Evolutionary conservation across 2,113 vertebrate species (phyloP), one percentile per base, ranked within the genome.

Genomic region (Caracal caracal): DNA sequence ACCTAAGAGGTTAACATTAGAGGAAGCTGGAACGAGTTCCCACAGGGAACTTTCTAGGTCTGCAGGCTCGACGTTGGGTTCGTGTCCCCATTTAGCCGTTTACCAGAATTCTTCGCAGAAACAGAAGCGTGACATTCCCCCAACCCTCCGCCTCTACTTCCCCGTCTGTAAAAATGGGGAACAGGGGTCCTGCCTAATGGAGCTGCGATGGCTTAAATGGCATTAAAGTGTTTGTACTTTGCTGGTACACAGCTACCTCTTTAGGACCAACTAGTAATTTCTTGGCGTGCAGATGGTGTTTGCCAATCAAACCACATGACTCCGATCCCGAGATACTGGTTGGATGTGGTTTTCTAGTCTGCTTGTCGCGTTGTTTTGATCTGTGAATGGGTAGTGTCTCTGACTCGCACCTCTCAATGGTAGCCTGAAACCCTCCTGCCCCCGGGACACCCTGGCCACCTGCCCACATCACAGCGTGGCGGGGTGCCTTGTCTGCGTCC

Each of bases 1-100:
- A 43, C 10, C 1, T 56, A 12, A n/a, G 56, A 51, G 16, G 10
- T 11, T 20, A n/a, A n/a, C 10, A 3, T 24, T 13, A 33, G 78
- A n/a, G 33, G 33, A 89, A 6, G 51, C 37, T 5, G 30, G 70
- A 17, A 10, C 3, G 11, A 9, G 81, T 13, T 6, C 3, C 6
- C 8, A 2, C 0, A 0, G 40, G 65, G 33, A 37, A 66, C 2
- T 6, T 1, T 33, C 20, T 7, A 16, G 59, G 24, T 17, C 33
- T 3, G 0, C 2, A 10, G 24, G 71, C 24, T 73, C 35, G 0
- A 3, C 1, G 24, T 20, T 10, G 22, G 20, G 47, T 17, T 53
- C 10, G 0, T 4, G 10, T 20, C 88, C 84, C 16, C 3, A 49
- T 53, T 80, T 47, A 43, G 59, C 68, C 68, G 63, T 6, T 59